Percentiles rank a stretch among this genome's conserved stretches.
Evolutionary conservation across 35 echinoderm and acorn worm genomes (phyloP).

Genomic region (Acanthaster planci): DNA sequence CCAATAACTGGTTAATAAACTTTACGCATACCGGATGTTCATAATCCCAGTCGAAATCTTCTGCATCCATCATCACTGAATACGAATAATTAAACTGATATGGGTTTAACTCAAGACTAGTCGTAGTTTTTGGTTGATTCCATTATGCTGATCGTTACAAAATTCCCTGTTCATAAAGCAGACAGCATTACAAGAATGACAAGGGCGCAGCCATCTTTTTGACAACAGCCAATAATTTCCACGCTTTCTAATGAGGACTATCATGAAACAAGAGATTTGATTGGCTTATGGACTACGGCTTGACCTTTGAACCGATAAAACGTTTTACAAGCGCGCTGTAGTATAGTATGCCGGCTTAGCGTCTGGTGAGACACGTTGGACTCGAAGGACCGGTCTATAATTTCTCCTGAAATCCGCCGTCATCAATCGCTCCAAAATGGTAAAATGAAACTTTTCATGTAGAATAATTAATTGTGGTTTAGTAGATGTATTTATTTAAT

Average conservation of each 20-base stretch:
- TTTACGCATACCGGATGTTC: constrained; percentile 61
- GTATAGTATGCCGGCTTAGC: background rate
- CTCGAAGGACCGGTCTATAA: background rate
- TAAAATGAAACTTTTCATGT: constrained; percentile 20
- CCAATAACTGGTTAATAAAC: background rate
- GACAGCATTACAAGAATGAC: background rate
- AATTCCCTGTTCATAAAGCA: too few relatives aligned
- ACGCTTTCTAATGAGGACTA: background rate
- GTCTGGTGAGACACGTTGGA: background rate
- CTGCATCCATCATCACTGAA: constrained; percentile 54
- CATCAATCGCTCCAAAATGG: constrained; percentile 77
- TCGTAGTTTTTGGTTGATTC: too few relatives aligned
- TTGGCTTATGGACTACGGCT: background rate
- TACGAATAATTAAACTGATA: background rate
- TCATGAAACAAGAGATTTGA: background rate
- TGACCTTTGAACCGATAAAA: background rate
- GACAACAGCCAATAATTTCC: constrained; percentile 26
- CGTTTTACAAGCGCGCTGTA: constrained; percentile 24
- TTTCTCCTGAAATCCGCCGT: constrained; percentile 16
- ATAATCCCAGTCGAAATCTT: constrained; percentile 76
- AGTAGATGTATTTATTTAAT: background rate
- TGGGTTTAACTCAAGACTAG: background rate
- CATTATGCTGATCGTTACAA: too few relatives aligned
- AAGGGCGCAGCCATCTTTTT: constrained; percentile 57
- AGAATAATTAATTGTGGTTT: background rate